Base-by-base conservation (phyloP, 2,113 vertebrate genomes). In the Actenoides hombroni region DNA sequence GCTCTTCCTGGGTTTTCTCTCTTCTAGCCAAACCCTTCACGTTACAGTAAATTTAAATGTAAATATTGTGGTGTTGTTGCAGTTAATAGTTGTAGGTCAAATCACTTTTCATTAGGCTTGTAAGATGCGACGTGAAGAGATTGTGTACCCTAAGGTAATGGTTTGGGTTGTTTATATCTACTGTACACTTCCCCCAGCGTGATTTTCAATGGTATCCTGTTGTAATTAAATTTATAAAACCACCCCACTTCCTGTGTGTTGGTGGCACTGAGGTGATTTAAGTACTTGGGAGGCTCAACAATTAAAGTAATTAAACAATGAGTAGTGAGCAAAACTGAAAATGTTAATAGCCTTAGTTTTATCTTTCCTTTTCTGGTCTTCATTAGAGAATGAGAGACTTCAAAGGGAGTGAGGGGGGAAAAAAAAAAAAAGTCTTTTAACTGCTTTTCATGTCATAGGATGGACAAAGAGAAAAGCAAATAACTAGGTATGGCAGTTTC, bases 171-270 rank as follows among this genome's bases (percentile, higher is more conserved):
- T 97, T 97, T 96, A 87, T 83, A 83, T 97, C 81, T 95, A 93
- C 91, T 94, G 83, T 96, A 92, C 40, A 37, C 90, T 95, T 94
- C 88, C 91, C 88, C 31, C 63, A 71, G 96, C 61, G 37, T 63
- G 86, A 95, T 94, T 94, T 92, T 89, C 91, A 91, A 63, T 94
- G 76, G 91, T 96, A 96, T 94, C 96, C 96, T 96, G 92, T 83
- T 94, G 83, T 92, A 96, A 96, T 96, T 94, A 97, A 89, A 93
- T 42, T 31, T 14, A 61, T 37, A 44, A 76, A 93, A 94, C 31
- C 74, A 88, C 74, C 63, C 86, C 63, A 28, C 81, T 96, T 97
- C 96, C 96, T 97, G 96, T 97, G 86, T 94, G 96, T 96, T 97
- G 96, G 96, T 97, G 96, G 95, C 81, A 95, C 78, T 0, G 89